Evolutionary conservation across 2,113 vertebrate genomes (phyloP).

Genomic region (Rhabdomys dilectus): DNA sequence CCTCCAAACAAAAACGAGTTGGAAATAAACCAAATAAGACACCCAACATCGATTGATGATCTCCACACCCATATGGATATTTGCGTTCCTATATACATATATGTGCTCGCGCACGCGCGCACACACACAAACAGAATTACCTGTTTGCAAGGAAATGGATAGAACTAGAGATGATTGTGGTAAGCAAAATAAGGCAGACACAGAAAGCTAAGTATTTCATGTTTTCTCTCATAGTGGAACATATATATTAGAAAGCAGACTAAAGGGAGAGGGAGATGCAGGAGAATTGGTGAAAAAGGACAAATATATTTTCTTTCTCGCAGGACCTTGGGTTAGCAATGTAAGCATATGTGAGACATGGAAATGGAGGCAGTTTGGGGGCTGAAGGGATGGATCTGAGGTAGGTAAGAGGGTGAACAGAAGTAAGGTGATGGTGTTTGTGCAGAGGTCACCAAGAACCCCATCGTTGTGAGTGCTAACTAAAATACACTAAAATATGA

Average conservation of each 20-base stretch:
- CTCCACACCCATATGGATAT: not conserved
- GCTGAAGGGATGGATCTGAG: too few species aligned
- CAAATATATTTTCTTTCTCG: not conserved
- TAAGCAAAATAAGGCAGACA: not conserved
- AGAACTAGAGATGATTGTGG: not conserved
- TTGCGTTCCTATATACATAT: not conserved
- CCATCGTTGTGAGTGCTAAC: not conserved
- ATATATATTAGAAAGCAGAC: not conserved
- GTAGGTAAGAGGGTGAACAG: not conserved
- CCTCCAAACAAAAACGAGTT: too few species aligned
- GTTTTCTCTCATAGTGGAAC: not conserved
- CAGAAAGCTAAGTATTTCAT: not conserved
- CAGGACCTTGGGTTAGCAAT: not conserved
- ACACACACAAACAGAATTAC: not conserved
- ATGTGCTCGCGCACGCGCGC: too few species aligned
- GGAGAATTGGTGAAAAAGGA: not conserved
- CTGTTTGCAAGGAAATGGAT: not conserved
- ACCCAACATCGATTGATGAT: not conserved
- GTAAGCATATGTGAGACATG: not conserved
- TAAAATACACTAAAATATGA: not conserved
- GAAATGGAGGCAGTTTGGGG: not conserved
- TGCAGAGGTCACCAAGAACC: too few species aligned
- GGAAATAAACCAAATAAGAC: not conserved
- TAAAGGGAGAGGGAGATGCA: not conserved
- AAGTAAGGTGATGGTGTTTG: not conserved